Percentiles rank a stretch among this genome's conserved stretches.
These are phyloP conservation scores for Machimus atricapillus DNA, from an alignment of 2,888 invertebrate species.

Conservation along the genomic window DNA sequence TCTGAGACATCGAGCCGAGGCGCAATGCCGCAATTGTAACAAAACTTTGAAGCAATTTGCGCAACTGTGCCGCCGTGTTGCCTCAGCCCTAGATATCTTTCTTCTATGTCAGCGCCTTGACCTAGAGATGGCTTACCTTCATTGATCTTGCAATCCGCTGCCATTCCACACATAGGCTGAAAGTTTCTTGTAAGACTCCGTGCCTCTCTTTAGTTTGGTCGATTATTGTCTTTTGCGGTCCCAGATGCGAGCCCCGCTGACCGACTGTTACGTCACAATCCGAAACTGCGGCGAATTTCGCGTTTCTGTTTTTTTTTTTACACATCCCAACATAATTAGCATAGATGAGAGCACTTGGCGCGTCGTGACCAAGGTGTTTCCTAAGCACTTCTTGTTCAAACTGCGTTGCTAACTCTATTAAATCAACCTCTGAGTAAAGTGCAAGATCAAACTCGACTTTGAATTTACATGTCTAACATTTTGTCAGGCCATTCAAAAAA, in stretches of 20 bases:
- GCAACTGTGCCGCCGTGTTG: neutral
- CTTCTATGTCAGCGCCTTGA: conserved; percentile 39
- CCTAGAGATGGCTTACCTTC: conserved; percentile 40
- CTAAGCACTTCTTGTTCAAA: neutral
- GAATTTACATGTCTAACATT: neutral
- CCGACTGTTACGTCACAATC: neutral
- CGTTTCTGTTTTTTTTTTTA: neutral
- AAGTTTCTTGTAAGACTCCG: neutral
- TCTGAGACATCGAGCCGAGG: neutral
- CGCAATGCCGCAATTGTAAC: neutral
- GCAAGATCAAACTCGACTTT: neutral
- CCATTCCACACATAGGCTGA: neutral
- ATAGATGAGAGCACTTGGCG: conserved; percentile 1
- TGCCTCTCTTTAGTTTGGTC: neutral
- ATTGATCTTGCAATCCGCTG: conserved; percentile 43
- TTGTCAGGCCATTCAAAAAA: neutral
- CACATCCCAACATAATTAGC: neutral
- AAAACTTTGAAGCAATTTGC: neutral
- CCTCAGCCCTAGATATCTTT: conserved; percentile 34
- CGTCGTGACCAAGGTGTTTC: neutral
- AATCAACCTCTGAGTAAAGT: neutral
- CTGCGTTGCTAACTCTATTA: neutral
- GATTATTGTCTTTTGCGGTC: neutral
- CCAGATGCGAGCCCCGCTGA: neutral
- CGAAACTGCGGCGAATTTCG: conserved; percentile 23